Base-by-base conservation (phyloP, 2,888 invertebrate species). In the Xestobium rufovillosum region DNA sequence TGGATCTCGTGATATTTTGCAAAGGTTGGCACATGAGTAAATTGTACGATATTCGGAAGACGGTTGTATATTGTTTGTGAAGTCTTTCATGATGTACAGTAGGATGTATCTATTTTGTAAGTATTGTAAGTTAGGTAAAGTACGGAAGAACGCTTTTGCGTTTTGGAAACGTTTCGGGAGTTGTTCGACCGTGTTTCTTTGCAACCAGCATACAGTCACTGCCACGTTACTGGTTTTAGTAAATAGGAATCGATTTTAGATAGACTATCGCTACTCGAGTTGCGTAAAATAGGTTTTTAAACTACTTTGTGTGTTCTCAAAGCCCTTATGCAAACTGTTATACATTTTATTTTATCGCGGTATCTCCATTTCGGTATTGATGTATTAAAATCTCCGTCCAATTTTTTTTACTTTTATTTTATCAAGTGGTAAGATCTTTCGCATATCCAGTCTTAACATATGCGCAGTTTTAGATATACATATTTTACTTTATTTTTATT, bases 71-170 rank as follows among this genome's bases (percentile, higher is more conserved):
- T 46, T 50, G 44, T 50, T 55, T 49, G 58, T 56, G 56, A 52
- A 55, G 56, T 60, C 57, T 58, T 59, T 60, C 59, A 60, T 53
- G 53, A 44, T 59, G 60, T 60, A 58, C 51, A 59, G 56, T 57
- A 56, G 57, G 56, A 50, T 58, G 57, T 59, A 55, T 60, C 59
- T 61, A 60, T 57, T 58, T 57, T 59, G 54, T 57, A 55, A 45
- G 49, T 50, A 51, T 36, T 39, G 39, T 48, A 50, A 49, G 50
- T 49, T 49, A 52, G 44, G 49, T 53, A 55, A 50, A 45, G 49
- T 49, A 49, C 48, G 48, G 51, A 45, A 44, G 42, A 32, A 45
- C 41, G 39, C n/a, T n/a, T n/a, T n/a, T n/a, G n/a, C n/a, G n/a
- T n/a, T n/a, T n/a, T n/a, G n/a, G n/a, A n/a, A n/a, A n/a, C n/a